These are phyloP conservation scores for Eriosoma lanigerum DNA, from an alignment of 1,140 invertebrate species.

Conservation along the genomic window DNA sequence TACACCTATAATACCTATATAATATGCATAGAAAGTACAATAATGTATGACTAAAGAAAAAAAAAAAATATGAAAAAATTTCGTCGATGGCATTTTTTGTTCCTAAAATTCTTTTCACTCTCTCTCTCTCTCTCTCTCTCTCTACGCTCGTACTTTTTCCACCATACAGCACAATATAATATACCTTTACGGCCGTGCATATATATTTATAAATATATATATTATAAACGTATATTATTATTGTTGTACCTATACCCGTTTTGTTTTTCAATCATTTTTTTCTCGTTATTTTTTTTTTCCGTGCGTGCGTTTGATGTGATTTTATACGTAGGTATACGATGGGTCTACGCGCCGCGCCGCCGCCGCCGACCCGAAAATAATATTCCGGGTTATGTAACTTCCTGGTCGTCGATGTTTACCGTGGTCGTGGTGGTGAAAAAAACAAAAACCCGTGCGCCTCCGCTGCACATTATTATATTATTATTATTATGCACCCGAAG, in stretches of 20 bases:
- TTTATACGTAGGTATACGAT: too few species aligned
- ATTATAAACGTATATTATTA: background rate
- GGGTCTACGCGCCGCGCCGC: too few species aligned
- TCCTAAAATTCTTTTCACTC: constrained; percentile 15
- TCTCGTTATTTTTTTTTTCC: background rate
- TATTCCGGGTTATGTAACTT: constrained; percentile 43
- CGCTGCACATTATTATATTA: background rate
- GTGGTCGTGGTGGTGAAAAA: constrained; percentile 16
- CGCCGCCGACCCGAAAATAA: constrained; percentile 16
- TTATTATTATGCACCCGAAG: background rate
- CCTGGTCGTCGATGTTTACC: constrained; percentile 24
- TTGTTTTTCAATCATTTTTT: constrained; percentile 13
- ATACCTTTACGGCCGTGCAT: background rate
- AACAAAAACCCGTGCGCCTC: background rate
- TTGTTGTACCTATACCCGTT: background rate
- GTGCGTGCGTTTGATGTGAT: background rate
- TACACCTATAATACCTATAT: background rate
- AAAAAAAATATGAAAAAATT: too few species aligned
- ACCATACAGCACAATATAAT: background rate
- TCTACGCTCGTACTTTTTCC: constrained; percentile 31
- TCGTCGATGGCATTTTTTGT: constrained; percentile 45
- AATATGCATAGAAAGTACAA: background rate
- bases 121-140: background rate
- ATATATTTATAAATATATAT: background rate
- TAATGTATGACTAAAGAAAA: background rate